These are phyloP conservation scores for Galaxias olidus DNA, from an alignment of 2,797 vertebrate genomes.

Conservation along the genomic window DNA sequence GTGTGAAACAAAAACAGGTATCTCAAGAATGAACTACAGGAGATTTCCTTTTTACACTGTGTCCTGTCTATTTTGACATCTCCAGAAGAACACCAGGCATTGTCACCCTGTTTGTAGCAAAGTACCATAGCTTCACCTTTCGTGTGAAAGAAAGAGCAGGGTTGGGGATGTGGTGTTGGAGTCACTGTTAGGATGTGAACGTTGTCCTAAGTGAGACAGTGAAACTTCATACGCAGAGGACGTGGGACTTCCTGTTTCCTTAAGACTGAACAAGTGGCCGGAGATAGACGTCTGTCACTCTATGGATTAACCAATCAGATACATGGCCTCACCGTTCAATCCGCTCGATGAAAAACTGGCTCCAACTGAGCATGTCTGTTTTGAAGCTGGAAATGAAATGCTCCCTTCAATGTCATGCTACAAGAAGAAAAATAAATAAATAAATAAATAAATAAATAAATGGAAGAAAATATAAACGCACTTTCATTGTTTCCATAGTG, in stretches of 20 bases:
- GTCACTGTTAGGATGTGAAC: neutral
- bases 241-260: constrained; percentile 31
- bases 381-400: constrained; percentile 18
- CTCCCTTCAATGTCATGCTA: neutral
- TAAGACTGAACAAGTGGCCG: constrained; percentile 7
- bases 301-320: constrained; percentile 14
- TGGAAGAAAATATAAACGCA: too few species aligned
- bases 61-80: too few species aligned
- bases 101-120: too few species aligned
- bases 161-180: too few species aligned
- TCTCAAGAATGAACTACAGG: too few species aligned
- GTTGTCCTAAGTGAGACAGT: constrained; percentile 6
- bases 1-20: too few species aligned
- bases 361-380: neutral
- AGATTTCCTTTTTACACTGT: too few species aligned
- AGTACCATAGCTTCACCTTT: too few species aligned
- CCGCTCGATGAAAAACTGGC: neutral
- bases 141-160: too few species aligned
- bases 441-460: too few species aligned
- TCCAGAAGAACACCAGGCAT: too few species aligned
- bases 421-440: neutral
- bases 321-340: neutral
- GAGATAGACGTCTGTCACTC: constrained; percentile 24
- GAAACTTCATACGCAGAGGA: neutral
- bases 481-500: too few species aligned